Conservation (phyloP, 1,140 invertebrate genomes). For the Listronotus oregonensis region DNA sequence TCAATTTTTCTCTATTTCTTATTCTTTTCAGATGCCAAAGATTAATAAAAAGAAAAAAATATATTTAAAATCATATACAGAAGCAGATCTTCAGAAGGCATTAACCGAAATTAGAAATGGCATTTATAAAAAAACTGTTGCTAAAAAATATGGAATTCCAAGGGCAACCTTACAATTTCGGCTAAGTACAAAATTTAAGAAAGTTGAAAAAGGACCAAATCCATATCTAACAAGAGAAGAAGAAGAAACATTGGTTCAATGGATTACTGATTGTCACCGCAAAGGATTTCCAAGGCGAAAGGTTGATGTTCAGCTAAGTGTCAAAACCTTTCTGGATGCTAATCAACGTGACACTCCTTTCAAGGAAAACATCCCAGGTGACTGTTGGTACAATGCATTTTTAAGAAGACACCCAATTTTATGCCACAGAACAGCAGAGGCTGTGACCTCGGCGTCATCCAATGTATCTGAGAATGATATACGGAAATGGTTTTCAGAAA, state of each 20-base stretch:
- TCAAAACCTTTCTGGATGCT: background rate
- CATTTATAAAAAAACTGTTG: too few relatives aligned
- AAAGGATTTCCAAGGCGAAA: background rate
- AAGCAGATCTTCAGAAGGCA: background rate
- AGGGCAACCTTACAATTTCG: background rate
- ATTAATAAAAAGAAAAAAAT: too few relatives aligned
- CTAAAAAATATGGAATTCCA: too few relatives aligned
- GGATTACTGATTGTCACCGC: background rate
- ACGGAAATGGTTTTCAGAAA: conserved; percentile 46
- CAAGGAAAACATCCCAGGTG: conserved; percentile 1
- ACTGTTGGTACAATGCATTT: conserved; percentile 16
- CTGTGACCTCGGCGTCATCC: conserved; percentile 45
- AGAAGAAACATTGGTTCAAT: background rate
- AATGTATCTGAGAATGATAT: conserved; percentile 37
- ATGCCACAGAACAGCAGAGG: conserved; percentile 12
- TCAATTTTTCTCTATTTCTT: too few relatives aligned
- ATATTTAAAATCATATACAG: conserved; percentile 1
- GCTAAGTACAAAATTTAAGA: background rate
- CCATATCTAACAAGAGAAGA: background rate
- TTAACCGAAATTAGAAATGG: background rate
- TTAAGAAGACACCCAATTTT: conserved; percentile 10
- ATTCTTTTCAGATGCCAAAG: too few relatives aligned
- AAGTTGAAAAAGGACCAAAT: background rate
- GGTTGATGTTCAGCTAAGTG: background rate
- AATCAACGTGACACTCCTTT: background rate